Conservation (phyloP, 2,797 vertebrate genomes). For the Peromyscus attwateri region DNA sequence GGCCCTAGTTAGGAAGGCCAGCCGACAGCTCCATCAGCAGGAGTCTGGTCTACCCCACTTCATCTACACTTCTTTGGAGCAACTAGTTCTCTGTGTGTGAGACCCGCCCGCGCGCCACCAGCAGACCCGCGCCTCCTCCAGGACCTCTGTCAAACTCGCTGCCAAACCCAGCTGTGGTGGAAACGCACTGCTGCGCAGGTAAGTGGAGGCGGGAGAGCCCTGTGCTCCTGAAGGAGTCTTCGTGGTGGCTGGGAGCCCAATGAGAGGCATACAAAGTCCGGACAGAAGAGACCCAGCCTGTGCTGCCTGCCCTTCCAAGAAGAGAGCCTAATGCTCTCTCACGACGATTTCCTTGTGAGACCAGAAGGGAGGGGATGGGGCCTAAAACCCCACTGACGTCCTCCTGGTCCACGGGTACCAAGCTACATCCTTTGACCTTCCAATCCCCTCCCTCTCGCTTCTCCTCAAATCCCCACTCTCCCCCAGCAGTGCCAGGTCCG, state of each 20-base stretch:
- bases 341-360: not conserved
- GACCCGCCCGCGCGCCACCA: slow-evolving; percentile 62
- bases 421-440: not conserved
- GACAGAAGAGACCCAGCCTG: not conserved
- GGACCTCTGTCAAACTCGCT: slow-evolving; percentile 4
- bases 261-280: slow-evolving; percentile 30
- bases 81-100: slow-evolving; percentile 75
- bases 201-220: slow-evolving; percentile 15
- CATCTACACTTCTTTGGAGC: slow-evolving; percentile 63
- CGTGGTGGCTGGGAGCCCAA: not conserved
- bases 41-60: not conserved
- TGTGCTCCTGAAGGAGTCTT: not conserved
- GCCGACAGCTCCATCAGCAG: not conserved
- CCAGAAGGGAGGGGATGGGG: not conserved
- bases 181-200: not conserved
- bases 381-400: not conserved
- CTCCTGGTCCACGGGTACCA: not conserved
- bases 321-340: not conserved
- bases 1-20: not conserved
- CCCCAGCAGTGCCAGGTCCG: not conserved
- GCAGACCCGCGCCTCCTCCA: slow-evolving; percentile 12
- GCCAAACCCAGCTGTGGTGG: not conserved
- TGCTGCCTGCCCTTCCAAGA: slow-evolving; percentile 1
- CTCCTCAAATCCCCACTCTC: not conserved
- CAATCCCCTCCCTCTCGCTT: not conserved